phyloP scores from a whole-genome alignment of 2,888 invertebrate genomes.

The Macrophya annulata region DNA sequence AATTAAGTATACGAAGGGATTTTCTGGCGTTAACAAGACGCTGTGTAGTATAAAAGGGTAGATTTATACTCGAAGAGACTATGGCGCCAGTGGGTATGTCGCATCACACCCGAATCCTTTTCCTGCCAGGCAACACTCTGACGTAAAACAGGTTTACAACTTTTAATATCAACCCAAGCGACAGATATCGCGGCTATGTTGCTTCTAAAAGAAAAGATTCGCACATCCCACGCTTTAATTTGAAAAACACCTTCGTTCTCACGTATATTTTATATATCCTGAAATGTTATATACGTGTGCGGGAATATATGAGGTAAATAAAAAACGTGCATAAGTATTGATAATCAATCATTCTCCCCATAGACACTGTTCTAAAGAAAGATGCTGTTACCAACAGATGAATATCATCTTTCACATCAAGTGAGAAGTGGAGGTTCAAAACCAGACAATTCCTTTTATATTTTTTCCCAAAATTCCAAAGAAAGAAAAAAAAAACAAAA shows the following conservation, averaged over 20 bases:
- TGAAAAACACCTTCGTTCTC: conserved; percentile 3
- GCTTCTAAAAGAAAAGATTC: neutral
- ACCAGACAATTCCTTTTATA: neutral
- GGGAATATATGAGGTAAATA: neutral
- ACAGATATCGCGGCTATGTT: conserved; percentile 17
- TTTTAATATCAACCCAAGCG: conserved; percentile 47
- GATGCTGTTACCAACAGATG: neutral
- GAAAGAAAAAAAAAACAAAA: neutral
- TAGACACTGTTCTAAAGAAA: neutral
- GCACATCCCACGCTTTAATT: conserved; percentile 34
- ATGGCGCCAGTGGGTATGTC: conserved; percentile 19
- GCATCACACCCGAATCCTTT: conserved; percentile 26
- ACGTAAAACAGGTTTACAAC: conserved; percentile 45
- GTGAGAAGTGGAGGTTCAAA: neutral
- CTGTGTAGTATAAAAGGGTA: conserved; percentile 31
- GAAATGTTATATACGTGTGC: neutral
- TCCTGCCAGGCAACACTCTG: conserved; percentile 11
- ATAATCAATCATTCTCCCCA: conserved; percentile 1
- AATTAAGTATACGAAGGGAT: conserved; percentile 43
- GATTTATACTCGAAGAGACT: conserved; percentile 16
- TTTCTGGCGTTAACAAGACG: conserved; percentile 30
- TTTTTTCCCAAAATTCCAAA: neutral
- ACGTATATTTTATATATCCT: neutral
- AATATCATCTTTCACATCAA: neutral
- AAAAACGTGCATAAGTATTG: neutral